These are phyloP conservation scores for Drosophila robusta DNA, from an alignment of 2,888 invertebrate species.

Conservation along the genomic window DNA sequence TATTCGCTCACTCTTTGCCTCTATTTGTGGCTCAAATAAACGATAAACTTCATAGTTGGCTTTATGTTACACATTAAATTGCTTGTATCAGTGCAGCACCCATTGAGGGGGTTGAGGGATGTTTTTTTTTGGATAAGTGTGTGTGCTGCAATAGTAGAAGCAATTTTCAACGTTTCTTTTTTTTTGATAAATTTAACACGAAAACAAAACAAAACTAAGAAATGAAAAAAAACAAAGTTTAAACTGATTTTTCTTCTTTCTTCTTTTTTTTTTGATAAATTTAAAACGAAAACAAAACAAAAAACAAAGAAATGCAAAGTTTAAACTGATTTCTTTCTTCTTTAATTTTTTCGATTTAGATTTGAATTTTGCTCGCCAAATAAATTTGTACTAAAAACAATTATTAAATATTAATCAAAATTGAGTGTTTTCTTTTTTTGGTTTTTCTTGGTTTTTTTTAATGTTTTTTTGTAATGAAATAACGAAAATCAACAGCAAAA, in stretches of 20 bases:
- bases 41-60: constrained; percentile 68
- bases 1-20: background rate
- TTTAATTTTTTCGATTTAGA: constrained; percentile 26
- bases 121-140: constrained; percentile 15
- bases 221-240: constrained; percentile 32
- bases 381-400: constrained; percentile 74
- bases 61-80: constrained; percentile 41
- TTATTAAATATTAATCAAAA: constrained; percentile 75
- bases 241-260: constrained; percentile 41
- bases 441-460: constrained; percentile 28
- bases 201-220: constrained; percentile 23
- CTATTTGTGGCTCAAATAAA: constrained; percentile 34
- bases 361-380: constrained; percentile 67
- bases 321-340: constrained; percentile 42
- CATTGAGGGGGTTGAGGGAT: constrained; percentile 15
- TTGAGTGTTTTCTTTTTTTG: background rate
- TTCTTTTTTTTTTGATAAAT: constrained; percentile 13
- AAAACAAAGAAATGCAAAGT: constrained; percentile 30
- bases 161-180: constrained; percentile 33
- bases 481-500: constrained; percentile 80
- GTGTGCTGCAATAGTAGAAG: constrained; percentile 55
- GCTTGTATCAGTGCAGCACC: constrained; percentile 36
- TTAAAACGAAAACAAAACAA: constrained; percentile 23
- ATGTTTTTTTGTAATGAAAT: constrained; percentile 55
- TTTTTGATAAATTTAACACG: constrained; percentile 23